These are phyloP conservation scores for Nomada lathburiana DNA, from an alignment of 2,888 invertebrate species.

Conservation along the genomic window DNA sequence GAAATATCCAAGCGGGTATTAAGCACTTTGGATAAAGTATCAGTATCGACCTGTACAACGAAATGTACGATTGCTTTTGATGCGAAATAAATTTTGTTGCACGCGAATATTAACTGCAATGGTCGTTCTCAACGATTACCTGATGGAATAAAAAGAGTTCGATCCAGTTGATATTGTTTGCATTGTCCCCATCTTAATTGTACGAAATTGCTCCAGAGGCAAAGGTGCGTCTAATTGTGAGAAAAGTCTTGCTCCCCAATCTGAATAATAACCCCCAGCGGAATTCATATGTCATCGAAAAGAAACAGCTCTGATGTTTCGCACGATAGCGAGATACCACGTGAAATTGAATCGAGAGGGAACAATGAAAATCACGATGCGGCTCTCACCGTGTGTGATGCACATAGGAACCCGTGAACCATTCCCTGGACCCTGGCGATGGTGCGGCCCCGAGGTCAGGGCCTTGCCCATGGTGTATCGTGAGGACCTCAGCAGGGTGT, in stretches of 20 bases:
- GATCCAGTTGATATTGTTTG: too few species aligned
- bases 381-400: constrained; percentile 55
- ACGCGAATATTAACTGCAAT: not conserved
- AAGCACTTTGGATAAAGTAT: constrained; percentile 4
- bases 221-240: too few species aligned
- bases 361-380: constrained; percentile 56
- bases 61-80: constrained; percentile 8
- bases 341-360: constrained; percentile 35
- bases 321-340: constrained; percentile 19
- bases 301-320: not conserved
- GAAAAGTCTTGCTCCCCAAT: too few species aligned
- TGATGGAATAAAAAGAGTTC: too few species aligned
- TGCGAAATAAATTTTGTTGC: too few species aligned
- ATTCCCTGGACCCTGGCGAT: constrained; percentile 59
- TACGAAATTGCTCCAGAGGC: too few species aligned
- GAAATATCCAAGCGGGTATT: constrained; percentile 11
- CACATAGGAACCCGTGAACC: constrained; percentile 55
- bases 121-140: constrained; percentile 2
- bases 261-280: not conserved
- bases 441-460: constrained; percentile 72
- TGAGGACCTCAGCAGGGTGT: constrained; percentile 79
- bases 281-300: not conserved
- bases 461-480: constrained; percentile 76
- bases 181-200: too few species aligned
- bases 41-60: not conserved